These are phyloP conservation scores for Glaucomys volans DNA, from an alignment of 2,113 vertebrate genomes.

Conservation along the genomic window DNA sequence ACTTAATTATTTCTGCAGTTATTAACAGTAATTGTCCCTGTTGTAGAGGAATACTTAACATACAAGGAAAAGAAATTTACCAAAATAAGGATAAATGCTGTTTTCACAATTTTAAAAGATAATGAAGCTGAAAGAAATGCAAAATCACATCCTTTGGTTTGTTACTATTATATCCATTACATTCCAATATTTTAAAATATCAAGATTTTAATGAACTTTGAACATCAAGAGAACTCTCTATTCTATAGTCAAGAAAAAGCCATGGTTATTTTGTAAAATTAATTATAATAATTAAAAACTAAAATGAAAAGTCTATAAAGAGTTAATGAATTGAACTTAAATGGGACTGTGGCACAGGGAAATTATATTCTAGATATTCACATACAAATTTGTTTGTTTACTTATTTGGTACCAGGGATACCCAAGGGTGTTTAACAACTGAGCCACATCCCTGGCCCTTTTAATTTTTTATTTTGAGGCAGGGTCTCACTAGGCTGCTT, in stretches of 20 bases:
- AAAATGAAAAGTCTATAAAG: not conserved
- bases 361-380: not conserved
- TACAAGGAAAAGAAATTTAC: conserved; percentile 28
- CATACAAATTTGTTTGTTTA: not conserved
- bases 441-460: no score
- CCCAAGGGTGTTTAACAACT: no score
- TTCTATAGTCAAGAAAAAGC: not conserved
- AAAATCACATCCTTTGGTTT: not conserved
- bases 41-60: not conserved
- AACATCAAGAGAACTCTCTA: not conserved
- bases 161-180: not conserved
- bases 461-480: no score
- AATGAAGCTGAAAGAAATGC: not conserved
- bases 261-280: not conserved
- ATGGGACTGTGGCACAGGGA: not conserved
- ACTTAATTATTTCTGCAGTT: conserved; percentile 12
- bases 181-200: not conserved
- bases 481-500: no score
- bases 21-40: not conserved
- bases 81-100: not conserved
- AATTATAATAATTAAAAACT: not conserved
- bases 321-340: not conserved
- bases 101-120: not conserved
- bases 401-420: no score
- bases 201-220: not conserved